Evolutionary conservation across 2,888 invertebrate genomes (phyloP).

Genomic region (Hydrotaea cyrtoneurina): DNA sequence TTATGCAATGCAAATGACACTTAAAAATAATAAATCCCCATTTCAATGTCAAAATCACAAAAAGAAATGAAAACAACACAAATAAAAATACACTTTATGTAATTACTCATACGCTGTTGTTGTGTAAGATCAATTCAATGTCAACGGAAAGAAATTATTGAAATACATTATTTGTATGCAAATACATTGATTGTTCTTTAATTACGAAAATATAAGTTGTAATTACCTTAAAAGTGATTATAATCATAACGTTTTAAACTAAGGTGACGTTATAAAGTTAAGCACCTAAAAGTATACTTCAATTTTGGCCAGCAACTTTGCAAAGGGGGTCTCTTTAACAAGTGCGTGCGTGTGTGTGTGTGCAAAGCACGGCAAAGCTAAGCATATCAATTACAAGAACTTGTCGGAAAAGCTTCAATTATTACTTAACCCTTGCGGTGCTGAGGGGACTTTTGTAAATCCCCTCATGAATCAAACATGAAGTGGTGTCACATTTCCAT

Average conservation of each 20-base stretch:
- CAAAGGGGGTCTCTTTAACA: too few species aligned
- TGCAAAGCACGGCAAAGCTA: not conserved
- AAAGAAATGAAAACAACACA: not conserved
- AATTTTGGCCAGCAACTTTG: not conserved
- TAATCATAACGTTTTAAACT: not conserved
- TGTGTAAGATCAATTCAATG: constrained; percentile 8
- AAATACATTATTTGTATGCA: not conserved
- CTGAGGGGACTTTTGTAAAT: too few species aligned
- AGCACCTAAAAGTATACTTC: not conserved
- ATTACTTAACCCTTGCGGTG: too few species aligned
- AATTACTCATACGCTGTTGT: not conserved
- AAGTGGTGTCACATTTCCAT: too few species aligned
- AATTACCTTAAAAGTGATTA: too few species aligned
- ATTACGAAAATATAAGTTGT: too few species aligned
- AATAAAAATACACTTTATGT: not conserved
- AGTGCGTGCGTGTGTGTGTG: not conserved
- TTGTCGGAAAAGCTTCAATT: not conserved
- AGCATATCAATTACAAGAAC: not conserved
- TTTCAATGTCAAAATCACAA: constrained; percentile 20
- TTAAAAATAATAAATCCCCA: constrained; percentile 23
- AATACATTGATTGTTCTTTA: not conserved
- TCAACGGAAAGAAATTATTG: not conserved
- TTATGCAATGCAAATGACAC: constrained; percentile 14
- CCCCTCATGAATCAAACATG: too few species aligned
- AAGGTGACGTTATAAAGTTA: not conserved